Evolutionary conservation across 2,888 invertebrate genomes (phyloP).

Genomic region (Clanis bilineata): DNA sequence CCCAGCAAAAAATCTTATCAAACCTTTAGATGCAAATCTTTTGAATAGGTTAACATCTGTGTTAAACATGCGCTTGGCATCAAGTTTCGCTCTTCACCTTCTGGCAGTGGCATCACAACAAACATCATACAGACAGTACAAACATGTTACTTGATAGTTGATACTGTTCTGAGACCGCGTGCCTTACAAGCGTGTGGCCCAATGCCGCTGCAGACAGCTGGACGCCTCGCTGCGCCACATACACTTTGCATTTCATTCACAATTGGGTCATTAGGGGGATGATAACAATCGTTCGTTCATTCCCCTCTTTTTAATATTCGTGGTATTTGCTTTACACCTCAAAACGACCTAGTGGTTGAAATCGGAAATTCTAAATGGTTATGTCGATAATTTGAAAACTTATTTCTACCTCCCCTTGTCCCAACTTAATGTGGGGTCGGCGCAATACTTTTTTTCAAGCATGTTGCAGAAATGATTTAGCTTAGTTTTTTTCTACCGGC

Average conservation of each 20-base stretch:
- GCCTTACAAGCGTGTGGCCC: not conserved
- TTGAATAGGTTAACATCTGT: not conserved
- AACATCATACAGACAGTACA: not conserved
- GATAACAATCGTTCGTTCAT: not conserved
- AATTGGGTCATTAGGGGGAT: constrained; percentile 7
- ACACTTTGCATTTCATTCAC: not conserved
- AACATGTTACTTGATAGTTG: not conserved
- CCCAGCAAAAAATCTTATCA: too few relatives aligned
- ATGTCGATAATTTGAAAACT: too few relatives aligned
- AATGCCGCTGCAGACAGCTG: constrained; percentile 8
- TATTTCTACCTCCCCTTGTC: too few relatives aligned
- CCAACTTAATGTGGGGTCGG: too few relatives aligned
- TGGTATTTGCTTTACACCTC: not conserved
- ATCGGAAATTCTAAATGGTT: too few relatives aligned
- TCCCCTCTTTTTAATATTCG: not conserved
- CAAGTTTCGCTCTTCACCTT: not conserved
- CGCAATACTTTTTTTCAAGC: too few relatives aligned
- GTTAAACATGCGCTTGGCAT: not conserved
- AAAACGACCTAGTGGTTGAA: not conserved
- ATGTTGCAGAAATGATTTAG: too few relatives aligned
- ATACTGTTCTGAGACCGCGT: constrained; percentile 5
- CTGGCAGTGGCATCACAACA: not conserved
- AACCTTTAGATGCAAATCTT: too few relatives aligned
- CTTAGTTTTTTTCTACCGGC: too few relatives aligned
- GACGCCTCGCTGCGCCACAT: not conserved